Evolutionary conservation across 2,113 vertebrate genomes (phyloP).

Genomic region (Riparia riparia): DNA sequence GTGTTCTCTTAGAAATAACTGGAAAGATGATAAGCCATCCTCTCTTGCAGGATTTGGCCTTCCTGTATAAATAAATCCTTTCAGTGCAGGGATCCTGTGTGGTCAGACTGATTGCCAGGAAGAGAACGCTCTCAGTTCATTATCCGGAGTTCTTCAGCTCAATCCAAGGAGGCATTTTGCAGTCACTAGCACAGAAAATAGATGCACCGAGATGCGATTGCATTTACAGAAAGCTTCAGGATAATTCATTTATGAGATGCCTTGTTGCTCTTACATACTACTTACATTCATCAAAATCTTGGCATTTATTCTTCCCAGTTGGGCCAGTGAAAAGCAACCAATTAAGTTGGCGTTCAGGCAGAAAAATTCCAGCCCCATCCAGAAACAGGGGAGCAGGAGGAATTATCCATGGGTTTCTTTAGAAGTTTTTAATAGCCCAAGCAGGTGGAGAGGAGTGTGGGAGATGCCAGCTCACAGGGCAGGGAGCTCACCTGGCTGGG

Average conservation of each 20-base stretch:
- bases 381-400: background rate
- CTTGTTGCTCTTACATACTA: slow-evolving; percentile 6
- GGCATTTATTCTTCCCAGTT: slow-evolving; percentile 21
- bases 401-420: background rate
- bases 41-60: background rate
- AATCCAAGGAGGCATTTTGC: background rate
- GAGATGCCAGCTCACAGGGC: background rate
- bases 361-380: background rate
- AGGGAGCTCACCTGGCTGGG: background rate
- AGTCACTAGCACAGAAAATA: slow-evolving; percentile 20
- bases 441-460: background rate
- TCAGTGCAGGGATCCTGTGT: background rate
- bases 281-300: slow-evolving; percentile 25
- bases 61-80: background rate
- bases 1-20: background rate
- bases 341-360: background rate
- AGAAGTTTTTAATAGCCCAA: background rate
- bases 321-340: background rate
- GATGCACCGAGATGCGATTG: background rate
- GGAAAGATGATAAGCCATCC: background rate
- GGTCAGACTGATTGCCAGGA: background rate
- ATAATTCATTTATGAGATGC: slow-evolving; percentile 51
- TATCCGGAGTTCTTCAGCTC: slow-evolving; percentile 18
- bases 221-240: background rate
- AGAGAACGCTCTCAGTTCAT: background rate